These are phyloP conservation scores for Leuciscus waleckii DNA, from an alignment of 2,797 vertebrate genomes.

Conservation along the genomic window DNA sequence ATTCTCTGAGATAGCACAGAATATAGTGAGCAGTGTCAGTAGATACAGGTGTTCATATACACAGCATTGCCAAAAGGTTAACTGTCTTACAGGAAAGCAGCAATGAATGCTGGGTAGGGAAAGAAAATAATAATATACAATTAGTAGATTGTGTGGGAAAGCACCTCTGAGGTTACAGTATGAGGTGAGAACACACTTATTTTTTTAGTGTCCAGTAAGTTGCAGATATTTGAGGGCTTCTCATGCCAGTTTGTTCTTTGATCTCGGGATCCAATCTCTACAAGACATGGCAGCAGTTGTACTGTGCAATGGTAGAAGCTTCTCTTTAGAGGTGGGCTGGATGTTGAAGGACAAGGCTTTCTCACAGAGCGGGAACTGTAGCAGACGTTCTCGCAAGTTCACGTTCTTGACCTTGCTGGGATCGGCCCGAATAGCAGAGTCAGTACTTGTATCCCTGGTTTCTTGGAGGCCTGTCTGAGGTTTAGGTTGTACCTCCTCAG, in stretches of 20 bases:
- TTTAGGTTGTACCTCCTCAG: constrained; percentile 52
- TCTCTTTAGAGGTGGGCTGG: constrained; percentile 83
- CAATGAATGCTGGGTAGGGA: constrained; percentile 51
- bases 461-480: constrained; percentile 55
- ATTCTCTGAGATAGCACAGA: constrained; percentile 45
- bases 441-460: constrained; percentile 56
- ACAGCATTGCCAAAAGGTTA: constrained; percentile 49
- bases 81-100: constrained; percentile 49
- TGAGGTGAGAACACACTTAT: constrained; percentile 34
- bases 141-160: constrained; percentile 37
- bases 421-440: constrained; percentile 38
- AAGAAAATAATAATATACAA: constrained; percentile 39
- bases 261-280: constrained; percentile 59
- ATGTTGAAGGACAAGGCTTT: constrained; percentile 89
- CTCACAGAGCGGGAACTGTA: constrained; percentile 89
- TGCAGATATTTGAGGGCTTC: constrained; percentile 17
- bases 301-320: constrained; percentile 86
- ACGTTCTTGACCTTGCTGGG: constrained; percentile 79
- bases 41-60: constrained; percentile 56
- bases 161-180: constrained; percentile 58
- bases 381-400: constrained; percentile 84
- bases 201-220: constrained; percentile 12
- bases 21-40: constrained; percentile 39
- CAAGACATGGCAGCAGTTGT: constrained; percentile 91
- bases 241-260: constrained; percentile 12